Evolutionary conservation across 2,888 invertebrate genomes (phyloP).

Genomic region (Minunthozetes semirufus): DNA sequence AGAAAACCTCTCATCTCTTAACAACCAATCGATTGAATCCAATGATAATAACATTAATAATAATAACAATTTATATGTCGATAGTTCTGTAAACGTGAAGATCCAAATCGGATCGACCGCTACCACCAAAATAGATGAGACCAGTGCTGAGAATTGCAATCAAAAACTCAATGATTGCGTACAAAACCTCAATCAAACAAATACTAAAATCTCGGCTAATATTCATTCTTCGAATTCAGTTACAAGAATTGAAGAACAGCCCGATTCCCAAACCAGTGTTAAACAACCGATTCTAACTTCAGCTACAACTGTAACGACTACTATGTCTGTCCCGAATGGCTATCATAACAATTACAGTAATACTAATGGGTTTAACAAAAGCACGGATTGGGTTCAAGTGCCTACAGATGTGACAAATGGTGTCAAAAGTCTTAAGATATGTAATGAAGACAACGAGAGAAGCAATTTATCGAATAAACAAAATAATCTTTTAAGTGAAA

Average conservation of each 20-base stretch:
- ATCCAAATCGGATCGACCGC: conserved; percentile 35
- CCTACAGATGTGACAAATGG: background rate
- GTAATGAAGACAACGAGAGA: background rate
- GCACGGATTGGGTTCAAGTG: conserved; percentile 10
- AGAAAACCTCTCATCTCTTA: background rate
- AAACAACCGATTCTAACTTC: conserved; percentile 16
- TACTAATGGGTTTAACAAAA: background rate
- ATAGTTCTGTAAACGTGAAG: conserved; percentile 36
- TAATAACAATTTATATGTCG: conserved; percentile 27
- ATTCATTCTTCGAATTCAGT: background rate
- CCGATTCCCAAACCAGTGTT: background rate
- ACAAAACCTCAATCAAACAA: background rate
- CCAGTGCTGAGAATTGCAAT: background rate
- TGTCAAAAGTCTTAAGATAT: background rate
- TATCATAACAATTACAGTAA: conserved; percentile 7
- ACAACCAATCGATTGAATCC: background rate
- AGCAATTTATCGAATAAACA: background rate
- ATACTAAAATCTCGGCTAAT: background rate
- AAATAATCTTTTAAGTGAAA: background rate
- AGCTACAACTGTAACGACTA: conserved; percentile 22
- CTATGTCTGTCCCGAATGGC: conserved; percentile 10
- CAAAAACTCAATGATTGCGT: background rate
- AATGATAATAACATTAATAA: background rate
- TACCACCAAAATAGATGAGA: background rate
- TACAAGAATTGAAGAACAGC: background rate